Conservation (phyloP, 2,797 vertebrate genomes). For the Serranus cabrilla region DNA sequence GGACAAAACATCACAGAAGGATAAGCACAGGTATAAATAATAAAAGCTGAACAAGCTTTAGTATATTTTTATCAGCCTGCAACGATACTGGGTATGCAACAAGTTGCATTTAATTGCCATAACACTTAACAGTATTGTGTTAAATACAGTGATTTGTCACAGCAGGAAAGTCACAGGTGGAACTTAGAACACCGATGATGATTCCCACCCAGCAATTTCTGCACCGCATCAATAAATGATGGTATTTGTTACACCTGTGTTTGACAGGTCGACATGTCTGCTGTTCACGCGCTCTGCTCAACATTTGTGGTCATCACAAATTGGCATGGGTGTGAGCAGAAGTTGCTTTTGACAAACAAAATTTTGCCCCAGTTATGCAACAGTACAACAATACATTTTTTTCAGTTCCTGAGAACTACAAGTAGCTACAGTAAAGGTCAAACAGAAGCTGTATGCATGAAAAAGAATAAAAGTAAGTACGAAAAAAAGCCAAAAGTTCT, state of each 20-base stretch:
- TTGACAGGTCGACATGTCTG: background rate
- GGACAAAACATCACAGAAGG: background rate
- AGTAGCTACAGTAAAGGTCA: background rate
- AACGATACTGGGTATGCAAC: too few species aligned
- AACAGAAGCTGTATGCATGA: background rate
- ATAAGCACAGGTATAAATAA: background rate
- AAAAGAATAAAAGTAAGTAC: background rate
- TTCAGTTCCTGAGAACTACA: background rate
- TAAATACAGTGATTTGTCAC: background rate
- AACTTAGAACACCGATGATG: background rate
- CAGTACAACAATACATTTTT: background rate
- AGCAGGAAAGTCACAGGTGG: background rate
- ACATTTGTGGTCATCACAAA: background rate
- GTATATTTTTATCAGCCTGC: background rate
- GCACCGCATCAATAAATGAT: background rate
- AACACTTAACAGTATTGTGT: background rate
- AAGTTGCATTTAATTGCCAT: background rate
- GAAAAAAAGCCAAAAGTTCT: too few species aligned
- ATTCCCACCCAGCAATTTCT: background rate
- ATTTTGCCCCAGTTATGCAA: background rate
- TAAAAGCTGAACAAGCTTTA: background rate
- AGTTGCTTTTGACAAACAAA: background rate
- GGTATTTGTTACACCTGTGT: background rate
- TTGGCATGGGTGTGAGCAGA: background rate
- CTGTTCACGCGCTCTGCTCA: background rate